Percentiles rank a stretch among this genome's conserved stretches.
phyloP scores from a whole-genome alignment of 2,888 invertebrate genomes.

The Tanytarsus gracilentus region DNA sequence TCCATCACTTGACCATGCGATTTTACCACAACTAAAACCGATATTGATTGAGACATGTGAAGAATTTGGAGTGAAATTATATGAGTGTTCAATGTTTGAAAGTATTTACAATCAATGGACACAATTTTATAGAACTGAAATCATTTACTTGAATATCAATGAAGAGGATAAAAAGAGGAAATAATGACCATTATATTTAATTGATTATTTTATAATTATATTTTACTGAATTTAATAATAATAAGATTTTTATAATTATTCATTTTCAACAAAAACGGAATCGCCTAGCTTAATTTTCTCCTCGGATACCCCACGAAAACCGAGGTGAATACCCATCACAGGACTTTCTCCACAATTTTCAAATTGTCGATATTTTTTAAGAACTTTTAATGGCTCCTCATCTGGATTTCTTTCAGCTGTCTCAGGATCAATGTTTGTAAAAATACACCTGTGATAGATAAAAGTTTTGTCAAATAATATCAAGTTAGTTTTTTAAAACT shows the following conservation, averaged over 20 bases:
- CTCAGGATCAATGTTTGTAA: constrained; percentile 59
- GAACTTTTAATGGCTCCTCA: constrained; percentile 54
- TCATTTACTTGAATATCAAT: background rate
- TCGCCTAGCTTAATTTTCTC: constrained; percentile 44
- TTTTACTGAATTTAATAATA: too few relatives aligned
- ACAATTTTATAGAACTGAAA: constrained; percentile 10
- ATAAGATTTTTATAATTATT: background rate
- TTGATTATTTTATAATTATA: too few relatives aligned
- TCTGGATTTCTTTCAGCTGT: constrained; percentile 52
- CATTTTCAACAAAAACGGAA: constrained; percentile 41
- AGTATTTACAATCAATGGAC: background rate
- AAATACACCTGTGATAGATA: constrained; percentile 48
- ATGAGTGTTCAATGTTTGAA: background rate
- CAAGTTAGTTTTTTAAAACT: constrained; percentile 3
- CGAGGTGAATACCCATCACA: constrained; percentile 45
- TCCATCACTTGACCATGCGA: constrained; percentile 69
- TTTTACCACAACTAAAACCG: constrained; percentile 56
- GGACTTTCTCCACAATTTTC: constrained; percentile 38
- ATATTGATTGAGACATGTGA: constrained; percentile 41
- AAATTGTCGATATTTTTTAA: constrained; percentile 46
- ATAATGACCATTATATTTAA: too few relatives aligned
- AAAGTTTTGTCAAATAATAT: background rate
- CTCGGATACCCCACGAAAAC: constrained; percentile 38
- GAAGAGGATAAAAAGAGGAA: background rate
- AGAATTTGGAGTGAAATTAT: constrained; percentile 39